phyloP scores from a whole-genome alignment of 2,113 vertebrate species.

The Limanda limanda region DNA sequence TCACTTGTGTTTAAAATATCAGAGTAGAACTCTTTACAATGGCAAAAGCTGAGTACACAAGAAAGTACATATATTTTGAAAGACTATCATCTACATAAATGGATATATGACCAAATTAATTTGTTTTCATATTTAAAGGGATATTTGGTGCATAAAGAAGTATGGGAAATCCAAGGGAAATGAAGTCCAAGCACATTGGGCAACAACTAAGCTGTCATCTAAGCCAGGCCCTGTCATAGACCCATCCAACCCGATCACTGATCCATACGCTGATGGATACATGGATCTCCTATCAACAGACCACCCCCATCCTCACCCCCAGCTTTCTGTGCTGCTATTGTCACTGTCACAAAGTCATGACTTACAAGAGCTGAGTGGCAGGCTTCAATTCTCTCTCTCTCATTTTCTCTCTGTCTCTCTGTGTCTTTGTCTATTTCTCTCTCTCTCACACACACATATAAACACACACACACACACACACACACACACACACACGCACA shows the following conservation, averaged over 20 bases:
- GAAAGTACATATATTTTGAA: no score
- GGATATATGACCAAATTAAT: no score
- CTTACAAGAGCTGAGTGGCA: slow-evolving; percentile 8
- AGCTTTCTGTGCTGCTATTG: background rate
- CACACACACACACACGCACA: slow-evolving; percentile 12
- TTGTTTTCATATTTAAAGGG: no score
- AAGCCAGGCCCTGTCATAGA: background rate
- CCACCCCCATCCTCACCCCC: background rate
- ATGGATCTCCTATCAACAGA: slow-evolving; percentile 11
- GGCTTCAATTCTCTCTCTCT: background rate
- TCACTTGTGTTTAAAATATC: no score
- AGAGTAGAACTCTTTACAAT: no score
- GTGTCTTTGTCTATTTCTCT: no score
- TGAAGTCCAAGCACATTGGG: background rate
- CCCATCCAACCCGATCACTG: background rate
- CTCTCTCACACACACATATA: background rate
- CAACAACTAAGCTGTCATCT: background rate
- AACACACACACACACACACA: background rate
- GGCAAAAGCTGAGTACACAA: no score
- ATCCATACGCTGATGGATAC: slow-evolving; percentile 1
- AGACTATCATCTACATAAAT: no score
- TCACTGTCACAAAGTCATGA: slow-evolving; percentile 19
- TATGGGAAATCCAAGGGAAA: background rate
- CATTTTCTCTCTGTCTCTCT: background rate
- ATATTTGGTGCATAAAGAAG: no score